Evolutionary conservation across 2,797 vertebrate genomes (phyloP), one percentile per base, ranked within the genome.

Genomic region (Takifugu rubripes): DNA sequence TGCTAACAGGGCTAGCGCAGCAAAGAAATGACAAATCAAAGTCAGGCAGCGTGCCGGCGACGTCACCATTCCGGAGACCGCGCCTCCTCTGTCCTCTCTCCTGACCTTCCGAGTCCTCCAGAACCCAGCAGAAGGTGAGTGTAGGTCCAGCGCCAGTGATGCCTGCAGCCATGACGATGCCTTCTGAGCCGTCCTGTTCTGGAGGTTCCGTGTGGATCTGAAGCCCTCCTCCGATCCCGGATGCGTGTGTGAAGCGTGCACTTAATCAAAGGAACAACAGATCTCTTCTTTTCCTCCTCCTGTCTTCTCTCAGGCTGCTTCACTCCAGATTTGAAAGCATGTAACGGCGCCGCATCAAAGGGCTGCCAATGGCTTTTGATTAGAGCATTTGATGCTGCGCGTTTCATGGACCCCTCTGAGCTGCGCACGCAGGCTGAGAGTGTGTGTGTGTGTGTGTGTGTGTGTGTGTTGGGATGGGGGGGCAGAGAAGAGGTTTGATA

Each of bases 51-150:
- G 31, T 33, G 31, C 10, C 1, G 31, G 8, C 2, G 10, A 33
- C 7, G 31, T 29, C 27, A 5, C 27, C 27, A 52, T 82, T 75
- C 54, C 66, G 27, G 27, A 70, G 73, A 55, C 62, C 29, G 5
- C 1, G 26, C 47, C 27, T 56, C 11, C 5, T 40, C 49, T 48
- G 46, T 42, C 56, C 57, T 59, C 15, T 51, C 50, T 63, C 56
- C 57, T 54, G 60, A 62, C 75, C 83, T 86, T 86, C 79, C 88
- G 83, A 88, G 84, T 85, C 79, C 82, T 75, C 81, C 78, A 65
- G 72, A 88, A 82, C 83, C 50, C 73, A 84, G 80, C 12, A 63
- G 68, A 68, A 74, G 84, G 72, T 75, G 72, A 81, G 77, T 56
- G 56, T 49, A 76, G 71, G 70, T 53, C 27, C 4, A 29, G 1